Conservation (phyloP, 2,797 vertebrate species). For the Pelodytes ibericus region DNA sequence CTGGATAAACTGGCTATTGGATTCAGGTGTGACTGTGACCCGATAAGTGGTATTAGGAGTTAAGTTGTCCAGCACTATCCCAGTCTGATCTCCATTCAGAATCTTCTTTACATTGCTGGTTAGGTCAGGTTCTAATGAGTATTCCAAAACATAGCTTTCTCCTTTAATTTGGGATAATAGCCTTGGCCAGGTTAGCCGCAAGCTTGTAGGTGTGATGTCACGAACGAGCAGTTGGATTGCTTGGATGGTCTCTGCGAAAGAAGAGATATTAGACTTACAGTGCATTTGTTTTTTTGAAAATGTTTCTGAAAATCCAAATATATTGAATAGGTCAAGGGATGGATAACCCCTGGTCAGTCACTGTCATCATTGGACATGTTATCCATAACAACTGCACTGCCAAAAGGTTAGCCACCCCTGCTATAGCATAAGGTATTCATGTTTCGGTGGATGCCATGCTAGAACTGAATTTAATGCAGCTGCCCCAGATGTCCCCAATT, state of each 20-base stretch:
- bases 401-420: too few species aligned
- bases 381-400: too few species aligned
- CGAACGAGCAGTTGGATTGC: not conserved
- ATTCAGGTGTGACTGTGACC: constrained; percentile 86
- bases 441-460: too few species aligned
- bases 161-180: constrained; percentile 61
- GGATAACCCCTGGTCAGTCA: too few species aligned
- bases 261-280: too few species aligned
- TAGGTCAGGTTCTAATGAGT: not conserved
- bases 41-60: constrained; percentile 84
- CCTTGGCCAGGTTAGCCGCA: constrained; percentile 8
- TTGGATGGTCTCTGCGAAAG: not conserved
- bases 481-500: too few species aligned
- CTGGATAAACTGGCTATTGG: constrained; percentile 75
- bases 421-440: too few species aligned
- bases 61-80: constrained; percentile 76
- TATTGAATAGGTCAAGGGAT: too few species aligned
- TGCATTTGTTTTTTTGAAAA: too few species aligned
- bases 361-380: too few species aligned
- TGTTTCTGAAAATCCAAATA: too few species aligned
- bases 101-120: not conserved
- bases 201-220: constrained; percentile 5
- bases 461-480: too few species aligned
- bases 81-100: constrained; percentile 65
- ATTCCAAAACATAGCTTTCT: constrained; percentile 3